A percentile compares a stretch with the other conserved stretches of the same genome.
Evolutionary conservation across 2,797 vertebrate genomes (phyloP).

Genomic region (Rachycentron canadum): DNA sequence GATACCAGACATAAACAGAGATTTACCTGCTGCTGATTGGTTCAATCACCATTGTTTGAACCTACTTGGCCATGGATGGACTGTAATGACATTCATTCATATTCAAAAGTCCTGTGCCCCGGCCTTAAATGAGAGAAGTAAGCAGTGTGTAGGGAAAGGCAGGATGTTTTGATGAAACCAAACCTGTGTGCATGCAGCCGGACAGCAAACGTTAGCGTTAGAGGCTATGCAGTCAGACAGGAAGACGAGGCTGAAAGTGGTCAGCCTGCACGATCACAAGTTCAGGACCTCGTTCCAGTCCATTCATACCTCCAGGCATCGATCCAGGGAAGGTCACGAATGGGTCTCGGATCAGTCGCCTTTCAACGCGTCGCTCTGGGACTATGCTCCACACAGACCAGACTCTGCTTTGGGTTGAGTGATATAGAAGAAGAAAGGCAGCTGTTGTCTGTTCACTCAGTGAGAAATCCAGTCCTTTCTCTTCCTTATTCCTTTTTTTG

Average conservation of each 20-base stretch:
- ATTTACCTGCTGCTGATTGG: no score
- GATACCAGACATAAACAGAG: no score
- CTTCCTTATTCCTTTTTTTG: background rate
- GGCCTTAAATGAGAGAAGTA: background rate
- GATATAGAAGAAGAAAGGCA: conserved; percentile 20
- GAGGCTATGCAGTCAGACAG: background rate
- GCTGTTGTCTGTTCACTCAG: conserved; percentile 30
- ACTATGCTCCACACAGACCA: conserved; percentile 21
- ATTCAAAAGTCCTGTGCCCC: no score
- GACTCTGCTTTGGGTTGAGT: conserved; percentile 10
- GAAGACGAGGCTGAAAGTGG: conserved; percentile 11
- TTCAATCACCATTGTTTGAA: no score
- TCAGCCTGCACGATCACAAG: conserved; percentile 6
- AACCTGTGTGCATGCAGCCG: background rate
- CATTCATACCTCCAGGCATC: background rate
- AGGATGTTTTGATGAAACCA: background rate
- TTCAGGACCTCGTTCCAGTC: conserved; percentile 43
- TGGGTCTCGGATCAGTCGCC: conserved; percentile 17
- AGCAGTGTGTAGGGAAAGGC: background rate
- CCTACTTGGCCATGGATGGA: no score
- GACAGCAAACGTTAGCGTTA: background rate
- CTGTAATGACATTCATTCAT: no score
- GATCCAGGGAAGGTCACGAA: conserved; percentile 34
- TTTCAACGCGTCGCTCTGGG: conserved; percentile 23
- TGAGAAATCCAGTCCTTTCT: conserved; percentile 23